Percentiles rank a stretch among this genome's conserved stretches.
Conservation (phyloP, 2,797 vertebrate species). For the Lerista edwardsae region DNA sequence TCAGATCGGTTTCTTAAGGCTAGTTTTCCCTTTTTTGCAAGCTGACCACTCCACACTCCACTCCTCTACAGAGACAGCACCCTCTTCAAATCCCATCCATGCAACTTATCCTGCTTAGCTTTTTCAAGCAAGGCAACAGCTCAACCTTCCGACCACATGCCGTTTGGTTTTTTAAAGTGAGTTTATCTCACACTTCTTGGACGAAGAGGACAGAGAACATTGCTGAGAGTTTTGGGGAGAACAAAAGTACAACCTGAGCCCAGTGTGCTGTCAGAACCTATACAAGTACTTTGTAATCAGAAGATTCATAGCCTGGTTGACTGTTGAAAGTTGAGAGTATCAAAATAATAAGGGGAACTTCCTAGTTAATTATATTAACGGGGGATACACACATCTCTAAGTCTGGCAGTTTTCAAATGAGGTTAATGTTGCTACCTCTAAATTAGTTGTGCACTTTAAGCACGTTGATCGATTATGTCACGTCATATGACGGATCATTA, state of each 20-base stretch:
- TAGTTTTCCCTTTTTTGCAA: background rate
- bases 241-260: background rate
- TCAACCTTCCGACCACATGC: background rate
- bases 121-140: background rate
- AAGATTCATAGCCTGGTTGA: background rate
- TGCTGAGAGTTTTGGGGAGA: background rate
- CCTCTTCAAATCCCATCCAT: too few relatives aligned
- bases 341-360: constrained; percentile 3
- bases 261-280: too few relatives aligned
- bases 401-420: constrained; percentile 3
- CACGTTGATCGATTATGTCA: constrained; percentile 6
- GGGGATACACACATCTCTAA: background rate
- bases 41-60: too few relatives aligned
- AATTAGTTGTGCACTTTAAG: constrained; percentile 25
- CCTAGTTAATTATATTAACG: background rate
- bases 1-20: too few relatives aligned
- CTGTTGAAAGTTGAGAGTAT: background rate
- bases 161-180: background rate
- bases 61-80: too few relatives aligned
- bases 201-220: too few relatives aligned
- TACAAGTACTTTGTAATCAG: background rate
- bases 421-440: background rate
- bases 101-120: too few relatives aligned
- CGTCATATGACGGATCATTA: background rate
- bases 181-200: background rate